Percentiles rank a stretch among this genome's conserved stretches.
Conservation (phyloP, 2,113 vertebrate genomes). For the Himantopus leucocephalus region DNA sequence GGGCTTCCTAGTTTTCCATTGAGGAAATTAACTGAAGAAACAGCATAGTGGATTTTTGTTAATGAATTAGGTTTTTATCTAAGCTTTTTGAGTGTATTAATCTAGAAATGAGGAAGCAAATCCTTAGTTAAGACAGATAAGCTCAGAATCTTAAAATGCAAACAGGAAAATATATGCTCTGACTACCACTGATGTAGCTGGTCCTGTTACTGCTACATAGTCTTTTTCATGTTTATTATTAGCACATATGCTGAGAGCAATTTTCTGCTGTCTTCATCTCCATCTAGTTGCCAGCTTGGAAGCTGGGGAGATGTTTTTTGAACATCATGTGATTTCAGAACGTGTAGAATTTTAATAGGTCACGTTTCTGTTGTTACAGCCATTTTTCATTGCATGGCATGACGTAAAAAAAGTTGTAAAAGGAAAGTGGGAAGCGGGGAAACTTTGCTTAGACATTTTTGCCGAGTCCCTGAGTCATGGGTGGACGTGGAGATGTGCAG, state of each 20-base stretch:
- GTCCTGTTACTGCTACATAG: neutral
- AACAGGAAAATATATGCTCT: neutral
- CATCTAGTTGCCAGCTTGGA: neutral
- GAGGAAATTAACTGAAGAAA: neutral
- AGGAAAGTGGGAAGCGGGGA: neutral
- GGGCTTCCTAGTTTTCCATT: neutral
- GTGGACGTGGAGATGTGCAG: neutral
- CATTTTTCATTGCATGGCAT: neutral
- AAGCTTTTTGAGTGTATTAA: neutral
- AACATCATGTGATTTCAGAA: neutral
- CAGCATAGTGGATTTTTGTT: neutral
- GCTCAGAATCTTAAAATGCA: neutral
- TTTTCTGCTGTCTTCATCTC: neutral
- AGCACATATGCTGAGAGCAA: neutral
- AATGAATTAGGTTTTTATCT: neutral
- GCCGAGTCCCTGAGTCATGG: accelerated
- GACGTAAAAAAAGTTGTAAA: neutral
- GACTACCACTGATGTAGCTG: neutral
- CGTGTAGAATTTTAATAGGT: neutral
- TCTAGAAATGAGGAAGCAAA: constrained; percentile 11
- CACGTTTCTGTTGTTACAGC: neutral
- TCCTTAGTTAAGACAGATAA: neutral
- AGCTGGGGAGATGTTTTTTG: neutral
- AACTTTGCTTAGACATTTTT: neutral
- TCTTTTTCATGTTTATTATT: neutral